phyloP scores from a whole-genome alignment of 2,113 vertebrate genomes.

The Erpornis zantholeuca region DNA sequence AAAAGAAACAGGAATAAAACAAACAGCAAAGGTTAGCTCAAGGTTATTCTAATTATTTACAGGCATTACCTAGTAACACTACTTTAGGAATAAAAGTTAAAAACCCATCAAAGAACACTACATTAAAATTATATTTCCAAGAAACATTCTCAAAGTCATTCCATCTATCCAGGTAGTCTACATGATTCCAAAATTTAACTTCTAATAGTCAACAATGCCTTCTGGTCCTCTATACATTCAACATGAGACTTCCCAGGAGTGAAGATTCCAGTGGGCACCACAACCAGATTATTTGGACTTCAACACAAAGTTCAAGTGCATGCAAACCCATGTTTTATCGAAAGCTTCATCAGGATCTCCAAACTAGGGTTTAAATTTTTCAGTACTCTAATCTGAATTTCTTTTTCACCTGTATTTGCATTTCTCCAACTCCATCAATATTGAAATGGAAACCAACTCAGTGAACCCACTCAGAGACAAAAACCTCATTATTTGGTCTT shows the following conservation, averaged over 20 bases:
- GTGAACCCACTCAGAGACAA: background rate
- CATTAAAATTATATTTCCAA: background rate
- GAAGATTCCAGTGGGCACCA: background rate
- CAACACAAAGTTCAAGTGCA: background rate
- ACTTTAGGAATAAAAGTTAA: background rate
- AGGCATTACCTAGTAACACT: background rate
- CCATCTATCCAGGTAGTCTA: background rate
- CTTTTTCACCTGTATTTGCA: background rate
- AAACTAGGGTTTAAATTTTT: background rate
- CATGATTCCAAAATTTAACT: background rate
- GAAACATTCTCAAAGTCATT: background rate
- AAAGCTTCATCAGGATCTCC: background rate
- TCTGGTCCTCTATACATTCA: background rate
- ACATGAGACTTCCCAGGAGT: background rate
- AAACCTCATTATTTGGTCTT: background rate
- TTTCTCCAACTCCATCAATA: background rate
- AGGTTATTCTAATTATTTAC: background rate
- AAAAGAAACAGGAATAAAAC: background rate
- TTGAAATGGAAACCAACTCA: background rate
- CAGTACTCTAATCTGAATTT: background rate
- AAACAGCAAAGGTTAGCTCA: background rate
- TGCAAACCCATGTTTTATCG: background rate
- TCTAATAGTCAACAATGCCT: background rate
- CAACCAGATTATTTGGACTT: background rate
- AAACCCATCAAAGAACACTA: background rate